Base-by-base conservation (phyloP, 2,888 invertebrate species). In the Drosophila leonis region DNA sequence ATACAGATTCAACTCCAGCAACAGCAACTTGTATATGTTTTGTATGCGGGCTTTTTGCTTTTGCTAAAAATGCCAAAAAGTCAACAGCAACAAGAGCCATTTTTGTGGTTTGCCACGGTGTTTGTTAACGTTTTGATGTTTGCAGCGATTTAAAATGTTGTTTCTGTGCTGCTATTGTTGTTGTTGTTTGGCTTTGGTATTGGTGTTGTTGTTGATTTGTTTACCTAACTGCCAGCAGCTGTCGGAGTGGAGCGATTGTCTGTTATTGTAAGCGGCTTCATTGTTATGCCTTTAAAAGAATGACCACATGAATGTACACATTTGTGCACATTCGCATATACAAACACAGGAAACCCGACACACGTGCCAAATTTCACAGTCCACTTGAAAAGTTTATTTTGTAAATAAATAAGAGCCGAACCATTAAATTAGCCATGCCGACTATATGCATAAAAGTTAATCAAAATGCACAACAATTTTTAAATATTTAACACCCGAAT, bases 91-190 rank as follows among this genome's bases (percentile, higher is more conserved):
- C 39, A 54, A 37, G 24, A 46, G 20, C 24, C 20, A 72, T 61
- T 63, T 64, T 44, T 65, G 75, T 48, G 75, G 79, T 59, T 65
- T 51, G 65, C 79, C 82, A 62, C 65, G 72, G 61, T 70, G 80
- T 80, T 76, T 82, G 83, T 52, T 72, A 82, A 85, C 80, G 83
- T 82, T 82, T 79, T 63, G 59, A 44, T 56, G 55, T 71, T 78
- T 65, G 64, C 51, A 60, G 51, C 54, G 42, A 56, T 78, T 81
- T 64, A 49, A 66, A 61, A 49, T 49, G 49, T 66, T 67, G 59
- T 54, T 80, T 56, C n/a, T 29, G 24, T 27, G 18, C 33, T 49
- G 49, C 18, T 49, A 4, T 31, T 49, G 48, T 15, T 46, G 24
- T 27, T 27, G 10, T 72, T 83, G 78, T 72, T 83, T 72, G 37